Conservation (phyloP, 1,140 invertebrate species). For the Drosophila setifemur region DNA sequence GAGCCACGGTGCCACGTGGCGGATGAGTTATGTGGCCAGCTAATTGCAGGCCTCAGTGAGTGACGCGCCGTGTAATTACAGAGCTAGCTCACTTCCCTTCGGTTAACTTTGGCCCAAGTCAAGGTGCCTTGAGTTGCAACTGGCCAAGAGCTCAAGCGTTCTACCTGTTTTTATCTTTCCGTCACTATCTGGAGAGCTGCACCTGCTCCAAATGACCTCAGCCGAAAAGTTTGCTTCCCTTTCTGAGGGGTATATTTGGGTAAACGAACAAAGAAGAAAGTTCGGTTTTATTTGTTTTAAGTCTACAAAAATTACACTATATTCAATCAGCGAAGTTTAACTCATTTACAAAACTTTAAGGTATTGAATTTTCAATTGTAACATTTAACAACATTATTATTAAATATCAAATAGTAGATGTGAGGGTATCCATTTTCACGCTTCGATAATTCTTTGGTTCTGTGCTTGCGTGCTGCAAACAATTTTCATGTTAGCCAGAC, state of each 20-base stretch:
- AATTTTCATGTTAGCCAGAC: slow-evolving; percentile 50
- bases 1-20: slow-evolving; percentile 24
- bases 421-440: not conserved
- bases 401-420: too few relatives aligned
- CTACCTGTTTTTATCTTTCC: slow-evolving; percentile 20
- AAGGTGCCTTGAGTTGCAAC: slow-evolving; percentile 19
- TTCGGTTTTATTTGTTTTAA: not conserved
- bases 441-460: not conserved
- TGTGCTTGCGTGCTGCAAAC: slow-evolving; percentile 56
- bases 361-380: too few relatives aligned
- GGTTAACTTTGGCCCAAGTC: not conserved
- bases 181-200: slow-evolving; percentile 19
- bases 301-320: too few relatives aligned
- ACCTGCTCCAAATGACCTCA: slow-evolving; percentile 47
- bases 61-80: slow-evolving; percentile 27
- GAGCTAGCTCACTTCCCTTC: slow-evolving; percentile 4
- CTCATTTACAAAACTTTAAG: too few relatives aligned
- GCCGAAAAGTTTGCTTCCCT: slow-evolving; percentile 12
- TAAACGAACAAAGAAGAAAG: not conserved
- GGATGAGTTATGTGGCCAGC: slow-evolving; percentile 40
- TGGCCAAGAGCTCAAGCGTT: slow-evolving; percentile 2
- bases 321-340: too few relatives aligned
- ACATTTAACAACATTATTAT: too few relatives aligned
- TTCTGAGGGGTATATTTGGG: slow-evolving; percentile 16
- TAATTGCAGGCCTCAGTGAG: slow-evolving; percentile 34